Evolutionary conservation across 2,888 invertebrate genomes (phyloP).

Genomic region (Phymatocera aterrima): DNA sequence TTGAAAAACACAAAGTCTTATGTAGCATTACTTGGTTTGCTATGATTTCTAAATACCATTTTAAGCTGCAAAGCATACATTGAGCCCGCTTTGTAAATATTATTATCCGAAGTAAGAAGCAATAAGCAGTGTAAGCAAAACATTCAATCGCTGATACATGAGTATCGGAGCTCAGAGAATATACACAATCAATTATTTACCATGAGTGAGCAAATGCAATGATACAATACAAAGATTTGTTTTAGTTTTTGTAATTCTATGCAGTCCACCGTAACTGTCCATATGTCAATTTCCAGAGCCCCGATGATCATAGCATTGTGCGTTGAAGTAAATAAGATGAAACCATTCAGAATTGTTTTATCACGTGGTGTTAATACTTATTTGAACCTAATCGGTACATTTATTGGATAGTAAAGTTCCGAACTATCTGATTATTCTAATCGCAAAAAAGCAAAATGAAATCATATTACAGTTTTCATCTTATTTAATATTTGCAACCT

Average conservation of each 20-base stretch:
- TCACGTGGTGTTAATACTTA: not conserved
- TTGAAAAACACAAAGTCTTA: not conserved
- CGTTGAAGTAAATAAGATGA: not conserved
- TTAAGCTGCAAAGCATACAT: slow-evolving; percentile 12
- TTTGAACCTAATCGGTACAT: not conserved
- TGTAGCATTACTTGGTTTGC: not conserved
- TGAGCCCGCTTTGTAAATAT: slow-evolving; percentile 1
- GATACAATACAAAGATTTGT: not conserved
- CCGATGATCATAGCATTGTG: not conserved
- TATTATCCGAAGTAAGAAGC: not conserved
- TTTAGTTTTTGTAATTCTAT: not conserved
- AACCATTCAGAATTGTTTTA: slow-evolving; percentile 10
- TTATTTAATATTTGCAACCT: not conserved
- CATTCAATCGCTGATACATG: slow-evolving; percentile 8
- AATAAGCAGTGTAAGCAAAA: slow-evolving; percentile 15
- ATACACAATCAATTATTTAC: slow-evolving; percentile 1
- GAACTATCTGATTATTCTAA: not conserved
- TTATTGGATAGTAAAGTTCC: not conserved
- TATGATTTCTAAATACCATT: slow-evolving; percentile 18
- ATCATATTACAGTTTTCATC: not conserved
- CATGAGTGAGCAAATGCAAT: not conserved
- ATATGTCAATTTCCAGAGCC: not conserved
- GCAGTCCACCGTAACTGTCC: not conserved
- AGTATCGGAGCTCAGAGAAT: not conserved
- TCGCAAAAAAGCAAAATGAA: not conserved